These are phyloP conservation scores for Phyllostomus hastatus DNA, from an alignment of 2,113 vertebrate species.

Conservation along the genomic window DNA sequence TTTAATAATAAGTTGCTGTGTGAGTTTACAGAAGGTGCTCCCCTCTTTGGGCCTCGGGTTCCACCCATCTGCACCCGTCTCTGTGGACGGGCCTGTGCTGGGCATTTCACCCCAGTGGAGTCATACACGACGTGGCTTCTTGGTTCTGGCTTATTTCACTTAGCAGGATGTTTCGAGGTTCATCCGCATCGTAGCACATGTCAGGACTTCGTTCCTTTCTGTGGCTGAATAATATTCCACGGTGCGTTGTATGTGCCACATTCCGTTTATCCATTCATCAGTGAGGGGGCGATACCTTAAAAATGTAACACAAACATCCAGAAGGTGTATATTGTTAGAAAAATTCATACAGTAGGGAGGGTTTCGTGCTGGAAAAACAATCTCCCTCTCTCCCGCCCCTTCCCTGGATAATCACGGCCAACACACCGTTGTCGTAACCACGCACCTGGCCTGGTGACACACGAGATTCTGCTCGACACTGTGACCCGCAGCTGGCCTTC, in stretches of 20 bases:
- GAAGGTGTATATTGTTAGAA: neutral
- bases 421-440: neutral
- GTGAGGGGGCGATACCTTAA: neutral
- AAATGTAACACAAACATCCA: neutral
- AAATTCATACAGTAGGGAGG: neutral
- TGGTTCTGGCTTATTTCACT: neutral
- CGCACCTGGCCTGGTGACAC: neutral
- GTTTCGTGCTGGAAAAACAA: neutral
- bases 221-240: neutral
- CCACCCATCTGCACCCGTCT: neutral
- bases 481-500: neutral
- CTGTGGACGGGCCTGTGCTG: neutral
- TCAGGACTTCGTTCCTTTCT: neutral
- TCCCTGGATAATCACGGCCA: neutral
- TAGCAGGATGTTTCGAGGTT: neutral
- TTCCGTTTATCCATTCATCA: neutral
- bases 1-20: neutral
- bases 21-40: rapidly evolving
- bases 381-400: neutral
- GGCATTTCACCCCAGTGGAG: neutral
- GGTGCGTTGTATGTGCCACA: too few relatives aligned
- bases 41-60: neutral
- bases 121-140: neutral
- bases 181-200: too few relatives aligned
- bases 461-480: neutral